Conservation (phyloP, 2,113 vertebrate genomes). For the Furnarius figulus region DNA sequence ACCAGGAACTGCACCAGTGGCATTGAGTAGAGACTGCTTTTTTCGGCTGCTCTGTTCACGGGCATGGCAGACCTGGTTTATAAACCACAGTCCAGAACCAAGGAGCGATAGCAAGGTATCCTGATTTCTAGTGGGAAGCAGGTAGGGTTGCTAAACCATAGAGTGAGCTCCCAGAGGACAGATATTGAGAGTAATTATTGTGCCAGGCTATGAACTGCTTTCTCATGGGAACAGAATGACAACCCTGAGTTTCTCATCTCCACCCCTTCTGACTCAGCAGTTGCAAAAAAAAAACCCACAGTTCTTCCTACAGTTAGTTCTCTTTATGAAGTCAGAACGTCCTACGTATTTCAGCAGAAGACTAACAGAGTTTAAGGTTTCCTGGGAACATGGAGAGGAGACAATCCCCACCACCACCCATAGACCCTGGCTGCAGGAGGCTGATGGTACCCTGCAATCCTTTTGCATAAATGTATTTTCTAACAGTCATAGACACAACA, state of each 20-base stretch:
- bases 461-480: not conserved
- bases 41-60: not conserved
- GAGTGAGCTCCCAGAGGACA: not conserved
- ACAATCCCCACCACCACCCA: not conserved
- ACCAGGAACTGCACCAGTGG: not conserved
- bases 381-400: not conserved
- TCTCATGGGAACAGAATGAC: not conserved
- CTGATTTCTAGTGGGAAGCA: not conserved
- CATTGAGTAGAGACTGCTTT: not conserved
- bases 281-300: not conserved
- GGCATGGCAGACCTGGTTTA: not conserved
- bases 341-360: not conserved
- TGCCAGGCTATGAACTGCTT: not conserved
- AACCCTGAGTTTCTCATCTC: not conserved
- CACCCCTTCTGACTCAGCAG: slow-evolving; percentile 24
- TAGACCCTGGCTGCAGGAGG: not conserved
- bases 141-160: not conserved
- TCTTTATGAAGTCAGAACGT: not conserved
- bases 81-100: not conserved
- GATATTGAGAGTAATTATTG: not conserved
- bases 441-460: not conserved
- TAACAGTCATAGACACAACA: not conserved
- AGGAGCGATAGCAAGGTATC: not conserved
- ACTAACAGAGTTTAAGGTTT: not conserved
- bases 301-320: not conserved